Evolutionary conservation across 1,140 invertebrate species (phyloP).

Genomic region (Drosophila ercepeae): DNA sequence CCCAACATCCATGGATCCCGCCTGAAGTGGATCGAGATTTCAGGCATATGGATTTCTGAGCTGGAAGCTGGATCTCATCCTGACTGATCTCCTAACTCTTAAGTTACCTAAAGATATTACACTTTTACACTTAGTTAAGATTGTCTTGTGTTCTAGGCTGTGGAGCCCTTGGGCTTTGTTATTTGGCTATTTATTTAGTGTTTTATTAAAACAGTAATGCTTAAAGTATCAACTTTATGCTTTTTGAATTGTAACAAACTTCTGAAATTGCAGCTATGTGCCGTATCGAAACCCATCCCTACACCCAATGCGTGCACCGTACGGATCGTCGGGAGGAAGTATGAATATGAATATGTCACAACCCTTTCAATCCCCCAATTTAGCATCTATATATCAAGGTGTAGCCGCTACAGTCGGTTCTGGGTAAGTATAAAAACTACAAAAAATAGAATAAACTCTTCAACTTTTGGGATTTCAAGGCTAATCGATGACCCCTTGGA

Average conservation of each 20-base stretch:
- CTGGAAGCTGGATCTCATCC: conserved; percentile 1
- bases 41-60: conserved; percentile 1
- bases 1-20: conserved; percentile 12
- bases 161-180: conserved; percentile 28
- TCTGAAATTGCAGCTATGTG: conserved; percentile 44
- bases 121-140: conserved; percentile 35
- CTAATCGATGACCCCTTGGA: conserved; percentile 92
- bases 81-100: conserved; percentile 28
- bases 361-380: conserved; percentile 66
- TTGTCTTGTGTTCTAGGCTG: conserved; percentile 28
- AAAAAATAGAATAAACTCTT: neutral
- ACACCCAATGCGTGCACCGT: conserved; percentile 58
- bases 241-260: conserved; percentile 26
- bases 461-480: conserved; percentile 77
- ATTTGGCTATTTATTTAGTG: conserved; percentile 8
- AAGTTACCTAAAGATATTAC: conserved; percentile 15
- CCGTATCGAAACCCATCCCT: conserved; percentile 65
- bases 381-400: conserved; percentile 81
- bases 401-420: conserved; percentile 79
- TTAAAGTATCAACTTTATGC: conserved; percentile 30
- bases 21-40: conserved; percentile 7
- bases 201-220: conserved; percentile 39
- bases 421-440: conserved; percentile 53
- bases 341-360: conserved; percentile 67
- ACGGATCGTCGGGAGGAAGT: conserved; percentile 51